Evolutionary conservation across 2,888 invertebrate genomes (phyloP), one percentile per base, ranked within the genome.

Genomic region (Nomada flava): DNA sequence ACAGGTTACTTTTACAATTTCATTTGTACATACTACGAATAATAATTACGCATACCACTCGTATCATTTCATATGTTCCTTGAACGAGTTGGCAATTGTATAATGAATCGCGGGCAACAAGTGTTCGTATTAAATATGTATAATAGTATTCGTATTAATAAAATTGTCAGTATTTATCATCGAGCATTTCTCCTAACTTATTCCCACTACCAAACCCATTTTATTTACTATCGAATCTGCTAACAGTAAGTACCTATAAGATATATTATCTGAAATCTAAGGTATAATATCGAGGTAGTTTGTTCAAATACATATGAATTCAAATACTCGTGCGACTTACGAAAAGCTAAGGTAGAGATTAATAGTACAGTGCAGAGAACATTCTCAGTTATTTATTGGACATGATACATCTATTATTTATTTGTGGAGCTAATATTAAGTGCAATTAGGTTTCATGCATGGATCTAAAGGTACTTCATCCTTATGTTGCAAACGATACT

Each of bases 1-100:
- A 89, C 91, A 75, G 93, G 90, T 67, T 91, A 92, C 79, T 93
- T 91, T 86, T 93, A 93, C 83, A 92, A 91, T 79, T 70, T 93
- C 15, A 83, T 93, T 71, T 93, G 93, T 85, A 92, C 92, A 65
- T 93, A 93, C 78, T 89, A 84, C 71, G 93, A 93, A 84, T 91
- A 90, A 84, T 71, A 55, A 72, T 77, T 71, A 50, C 53, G 29
- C 23, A 20, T 11, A 23, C 23, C 11, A 26, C 36, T 23, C 59
- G 50, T 18, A 59, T 65, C 59, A 44, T 42, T 18, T 20, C 59
- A 60, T 26, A 71, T 52, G 53, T 52, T 42, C 55, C 47, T 23
- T 47, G 72, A 60, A 47, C 23, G 42, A 68, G n/a, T 55, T 71
- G 70, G 15, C 47, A 64, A 75, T 69, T 73, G 60, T 77, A 65